Evolutionary conservation across 1,140 invertebrate species (phyloP), one percentile per base, ranked within the genome.

Genomic region (Drosophila teissieri): DNA sequence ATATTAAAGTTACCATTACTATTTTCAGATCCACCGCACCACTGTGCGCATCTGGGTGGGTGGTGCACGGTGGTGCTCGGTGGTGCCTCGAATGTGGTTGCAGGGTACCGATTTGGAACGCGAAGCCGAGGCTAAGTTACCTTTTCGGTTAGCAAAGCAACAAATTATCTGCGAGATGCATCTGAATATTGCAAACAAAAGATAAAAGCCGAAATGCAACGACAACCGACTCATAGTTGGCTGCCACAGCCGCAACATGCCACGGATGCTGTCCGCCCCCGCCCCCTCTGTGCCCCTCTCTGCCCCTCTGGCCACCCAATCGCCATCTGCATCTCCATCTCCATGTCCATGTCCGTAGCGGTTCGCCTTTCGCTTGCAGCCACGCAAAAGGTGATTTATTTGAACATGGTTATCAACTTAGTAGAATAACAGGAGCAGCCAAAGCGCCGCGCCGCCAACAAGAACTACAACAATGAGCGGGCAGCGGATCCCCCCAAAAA

Each of bases 391-490:
- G 90, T 91, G 90, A 91, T 91, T 91, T 91, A 91, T 91, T 91
- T 91, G 90, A 91, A 91, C 90, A 91, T 91, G 90, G 90, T 91
- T 91, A 91, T 91, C 90, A 91, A 91, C 90, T 91, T 91, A 91
- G 90, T 86, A 86, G 84, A 91, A 83, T 85, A 91, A 89, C 89
- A 85, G 78, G 85, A 89, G 83, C 88, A 91, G 82, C 46, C 73
- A 80, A 91, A 85, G 75, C 80, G 77, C 73, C 84, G 83, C 84
- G 80, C 80, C 44, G 75, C 79, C 63, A 67, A 36, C 63, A 78
- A 53, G 48, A 53, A n/a, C 73, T 56, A 31, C 61, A 48, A 22
- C 53, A 76, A 34, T 60, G 39, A 56, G 31, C 57, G 31, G 49
- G 24, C 77, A 70, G 44, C 73, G 51, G 55, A 58, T 65, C 57